Percentiles rank a stretch among this genome's conserved stretches.
phyloP scores from a whole-genome alignment of 2,888 invertebrate genomes.

The Drosophila bunnanda region DNA sequence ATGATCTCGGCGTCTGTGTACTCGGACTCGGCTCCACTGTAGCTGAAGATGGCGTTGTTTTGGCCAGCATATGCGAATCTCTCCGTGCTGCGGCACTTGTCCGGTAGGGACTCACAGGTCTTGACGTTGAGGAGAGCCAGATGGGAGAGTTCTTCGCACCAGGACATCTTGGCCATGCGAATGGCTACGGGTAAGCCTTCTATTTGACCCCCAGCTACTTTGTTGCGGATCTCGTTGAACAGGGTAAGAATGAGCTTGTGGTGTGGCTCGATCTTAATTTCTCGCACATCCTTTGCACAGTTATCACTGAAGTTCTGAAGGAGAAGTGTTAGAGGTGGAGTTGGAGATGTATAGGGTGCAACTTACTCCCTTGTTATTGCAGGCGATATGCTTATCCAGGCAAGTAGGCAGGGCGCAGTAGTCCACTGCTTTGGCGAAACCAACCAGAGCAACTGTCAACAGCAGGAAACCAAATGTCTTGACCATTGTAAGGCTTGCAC shows the following conservation, averaged over 20 bases:
- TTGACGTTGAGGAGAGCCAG: constrained; percentile 47
- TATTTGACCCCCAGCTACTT: constrained; percentile 40
- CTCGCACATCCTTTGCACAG: constrained; percentile 45
- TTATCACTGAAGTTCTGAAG: constrained; percentile 42
- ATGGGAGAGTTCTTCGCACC: constrained; percentile 53
- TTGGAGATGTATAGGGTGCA: no score
- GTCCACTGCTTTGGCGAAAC: constrained; percentile 20
- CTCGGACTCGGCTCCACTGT: constrained; percentile 48
- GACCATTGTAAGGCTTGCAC: not conserved
- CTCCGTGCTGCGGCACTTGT: constrained; percentile 56
- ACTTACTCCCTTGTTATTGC: constrained; percentile 54
- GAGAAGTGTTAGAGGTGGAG: not conserved
- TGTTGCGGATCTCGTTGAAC: constrained; percentile 51
- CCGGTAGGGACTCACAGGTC: constrained; percentile 46
- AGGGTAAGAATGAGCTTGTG: constrained; percentile 36
- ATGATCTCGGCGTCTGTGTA: constrained; percentile 50
- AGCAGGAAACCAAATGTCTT: constrained; percentile 10
- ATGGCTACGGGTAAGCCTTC: constrained; percentile 37
- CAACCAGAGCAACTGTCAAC: constrained; percentile 11
- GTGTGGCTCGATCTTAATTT: constrained; percentile 33
- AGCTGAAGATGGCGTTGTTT: constrained; percentile 50
- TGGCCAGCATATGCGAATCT: constrained; percentile 54
- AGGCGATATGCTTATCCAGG: constrained; percentile 51
- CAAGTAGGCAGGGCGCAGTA: constrained; percentile 52
- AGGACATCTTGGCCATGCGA: constrained; percentile 60